Percentiles rank a stretch among this genome's conserved stretches.
These are phyloP conservation scores for Dreissena rostriformis DNA, from an alignment of 1,140 invertebrate species.

Conservation along the genomic window DNA sequence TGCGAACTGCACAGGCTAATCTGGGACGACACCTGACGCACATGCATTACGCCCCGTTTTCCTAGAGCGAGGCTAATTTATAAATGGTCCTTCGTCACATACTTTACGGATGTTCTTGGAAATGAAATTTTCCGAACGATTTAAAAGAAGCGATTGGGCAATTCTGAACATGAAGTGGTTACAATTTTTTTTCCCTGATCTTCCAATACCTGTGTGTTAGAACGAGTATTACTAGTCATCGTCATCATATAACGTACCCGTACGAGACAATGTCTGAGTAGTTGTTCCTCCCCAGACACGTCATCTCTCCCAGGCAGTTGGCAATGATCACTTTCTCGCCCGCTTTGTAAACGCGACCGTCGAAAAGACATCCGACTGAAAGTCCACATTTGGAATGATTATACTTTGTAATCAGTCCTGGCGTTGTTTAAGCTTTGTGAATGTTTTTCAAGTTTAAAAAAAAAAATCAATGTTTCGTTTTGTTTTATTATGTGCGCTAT, in stretches of 20 bases:
- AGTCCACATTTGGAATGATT: neutral
- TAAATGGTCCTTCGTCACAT: no score
- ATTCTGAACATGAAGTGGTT: no score
- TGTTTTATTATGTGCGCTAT: no score
- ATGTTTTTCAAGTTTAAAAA: neutral
- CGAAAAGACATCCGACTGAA: slow-evolving; percentile 58
- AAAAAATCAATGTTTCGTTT: neutral
- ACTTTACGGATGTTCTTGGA: no score
- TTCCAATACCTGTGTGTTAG: no score
- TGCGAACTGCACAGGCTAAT: no score
- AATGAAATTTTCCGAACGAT: no score
- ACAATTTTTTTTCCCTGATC: no score
- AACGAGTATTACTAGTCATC: no score
- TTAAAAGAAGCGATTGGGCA: neutral
- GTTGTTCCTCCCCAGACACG: slow-evolving; percentile 50
- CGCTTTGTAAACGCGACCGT: slow-evolving; percentile 46
- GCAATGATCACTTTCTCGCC: slow-evolving; percentile 44
- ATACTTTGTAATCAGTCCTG: neutral
- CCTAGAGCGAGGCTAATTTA: no score
- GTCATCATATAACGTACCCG: slow-evolving; percentile 17
- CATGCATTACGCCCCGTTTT: no score
- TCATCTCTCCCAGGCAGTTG: slow-evolving; percentile 51
- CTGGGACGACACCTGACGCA: no score
- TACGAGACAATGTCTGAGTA: slow-evolving; percentile 22
- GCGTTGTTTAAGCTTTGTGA: neutral